Evolutionary conservation across 2,797 vertebrate species (phyloP).

Genomic region (Paramormyrops hopkinsi): DNA sequence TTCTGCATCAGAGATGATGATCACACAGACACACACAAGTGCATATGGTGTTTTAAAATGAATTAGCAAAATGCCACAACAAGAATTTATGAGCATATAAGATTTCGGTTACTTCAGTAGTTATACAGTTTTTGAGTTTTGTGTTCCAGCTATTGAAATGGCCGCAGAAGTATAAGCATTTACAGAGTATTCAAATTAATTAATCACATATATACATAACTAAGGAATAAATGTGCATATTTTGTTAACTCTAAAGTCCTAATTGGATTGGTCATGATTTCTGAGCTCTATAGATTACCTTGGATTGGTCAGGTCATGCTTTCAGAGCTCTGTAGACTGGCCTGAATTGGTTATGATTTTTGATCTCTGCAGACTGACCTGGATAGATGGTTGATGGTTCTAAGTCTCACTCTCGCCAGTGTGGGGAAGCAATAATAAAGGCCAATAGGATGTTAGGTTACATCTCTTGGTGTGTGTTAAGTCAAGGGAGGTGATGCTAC

Average conservation of each 20-base stretch:
- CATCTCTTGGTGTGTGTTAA: no score
- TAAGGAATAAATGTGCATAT: background rate
- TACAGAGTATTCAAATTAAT: background rate
- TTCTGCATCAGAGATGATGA: background rate
- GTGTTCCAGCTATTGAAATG: background rate
- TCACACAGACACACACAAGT: background rate
- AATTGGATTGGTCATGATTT: background rate
- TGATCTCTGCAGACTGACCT: no score
- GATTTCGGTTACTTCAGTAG: background rate
- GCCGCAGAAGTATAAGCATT: background rate
- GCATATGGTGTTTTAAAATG: background rate
- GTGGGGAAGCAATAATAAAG: no score
- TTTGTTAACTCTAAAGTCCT: background rate
- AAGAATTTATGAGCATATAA: background rate
- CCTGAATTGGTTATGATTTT: background rate
- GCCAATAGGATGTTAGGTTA: no score
- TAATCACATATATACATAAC: background rate
- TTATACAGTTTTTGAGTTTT: background rate
- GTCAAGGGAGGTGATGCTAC: no score
- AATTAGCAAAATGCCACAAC: background rate
- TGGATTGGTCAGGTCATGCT: background rate
- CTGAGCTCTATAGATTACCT: background rate
- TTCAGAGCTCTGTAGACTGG: no score
- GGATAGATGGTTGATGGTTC: no score
- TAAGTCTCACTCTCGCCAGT: no score